phyloP scores from a whole-genome alignment of 2,888 invertebrate species.

The Agriopis marginaria region DNA sequence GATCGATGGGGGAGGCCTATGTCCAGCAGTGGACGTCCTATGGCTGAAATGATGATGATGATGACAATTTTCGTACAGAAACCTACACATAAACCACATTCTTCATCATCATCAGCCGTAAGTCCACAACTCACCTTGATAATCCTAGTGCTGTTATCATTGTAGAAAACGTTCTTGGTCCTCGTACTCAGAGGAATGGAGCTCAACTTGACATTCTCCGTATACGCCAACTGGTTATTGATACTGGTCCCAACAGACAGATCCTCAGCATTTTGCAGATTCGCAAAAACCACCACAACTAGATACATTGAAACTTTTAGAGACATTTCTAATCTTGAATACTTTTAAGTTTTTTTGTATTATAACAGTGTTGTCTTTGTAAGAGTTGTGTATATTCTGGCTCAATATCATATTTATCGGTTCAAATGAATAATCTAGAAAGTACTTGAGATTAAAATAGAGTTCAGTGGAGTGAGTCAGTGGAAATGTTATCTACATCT shows the following conservation, averaged over 20 bases:
- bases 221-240: conserved; percentile 59
- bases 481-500: conserved; percentile 12
- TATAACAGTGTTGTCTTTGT: background rate
- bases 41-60: no score
- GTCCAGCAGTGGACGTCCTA: no score
- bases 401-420: background rate
- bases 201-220: conserved; percentile 66
- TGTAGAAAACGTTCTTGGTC: conserved; percentile 74
- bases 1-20: no score
- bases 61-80: no score
- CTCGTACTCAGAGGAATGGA: conserved; percentile 63
- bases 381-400: conserved; percentile 6
- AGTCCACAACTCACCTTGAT: conserved; percentile 63
- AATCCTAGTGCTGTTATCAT: conserved; percentile 53
- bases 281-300: conserved; percentile 40
- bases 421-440: conserved; percentile 12
- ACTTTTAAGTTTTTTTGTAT: no score
- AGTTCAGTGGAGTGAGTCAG: conserved; percentile 9
- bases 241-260: conserved; percentile 63
- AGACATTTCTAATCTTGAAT: conserved; percentile 26
- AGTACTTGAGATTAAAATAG: conserved; percentile 23
- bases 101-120: background rate
- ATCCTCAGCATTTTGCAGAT: conserved; percentile 47
- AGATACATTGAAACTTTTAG: conserved; percentile 35
- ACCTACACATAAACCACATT: no score